Evolutionary conservation across 2,888 invertebrate genomes (phyloP), one percentile per base, ranked within the genome.

Genomic region (Hofmannophila pseudospretella): DNA sequence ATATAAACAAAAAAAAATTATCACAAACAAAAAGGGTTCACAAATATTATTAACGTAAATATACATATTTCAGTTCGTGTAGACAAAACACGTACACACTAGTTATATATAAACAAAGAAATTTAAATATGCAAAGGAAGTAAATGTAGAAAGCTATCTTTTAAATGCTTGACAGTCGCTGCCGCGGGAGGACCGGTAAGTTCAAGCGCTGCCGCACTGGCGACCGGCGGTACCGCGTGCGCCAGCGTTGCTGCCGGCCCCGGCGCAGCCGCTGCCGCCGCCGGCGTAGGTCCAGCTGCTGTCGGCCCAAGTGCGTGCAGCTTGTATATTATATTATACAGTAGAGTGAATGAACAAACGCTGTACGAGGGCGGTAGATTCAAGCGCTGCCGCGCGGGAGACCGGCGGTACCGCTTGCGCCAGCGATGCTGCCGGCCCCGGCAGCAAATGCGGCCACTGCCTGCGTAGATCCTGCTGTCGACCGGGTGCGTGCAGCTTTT

Each of bases 171-270:
- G n/a, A n/a, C 28, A 14, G 23, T 1, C 23, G 23, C 8, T 23
- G 23, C 23, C 23, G 23, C 23, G 23, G 23, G n/a, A 8, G 23
- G n/a, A 23, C n/a, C 23, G 23, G 23, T 2, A 38, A 59, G 2
- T 71, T 71, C 50, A 72, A 71, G 42, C 55, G 65, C 0, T 72
- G 72, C 37, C 54, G 66, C 1, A 55, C 45, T 4, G 47, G 65
- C 3, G 73, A 72, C 49, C 39, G 62, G 7, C 58, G 60, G 0
- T 67, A 69, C 46, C 41, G 48, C 7, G 58, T 70, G 13, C 34
- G 38, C 5, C 45, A 45, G 39, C 12, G 43, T 3, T 31, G 47
- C n/a, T 47, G 59, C 16, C 37, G 54, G 1, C n/a, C n/a, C n/a
- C 39, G 50, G 2, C 40, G 58, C 4, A 16, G 16, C n/a, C 11